Evolutionary conservation across 1,140 invertebrate genomes (phyloP).

Genomic region (Carposina sasakii): DNA sequence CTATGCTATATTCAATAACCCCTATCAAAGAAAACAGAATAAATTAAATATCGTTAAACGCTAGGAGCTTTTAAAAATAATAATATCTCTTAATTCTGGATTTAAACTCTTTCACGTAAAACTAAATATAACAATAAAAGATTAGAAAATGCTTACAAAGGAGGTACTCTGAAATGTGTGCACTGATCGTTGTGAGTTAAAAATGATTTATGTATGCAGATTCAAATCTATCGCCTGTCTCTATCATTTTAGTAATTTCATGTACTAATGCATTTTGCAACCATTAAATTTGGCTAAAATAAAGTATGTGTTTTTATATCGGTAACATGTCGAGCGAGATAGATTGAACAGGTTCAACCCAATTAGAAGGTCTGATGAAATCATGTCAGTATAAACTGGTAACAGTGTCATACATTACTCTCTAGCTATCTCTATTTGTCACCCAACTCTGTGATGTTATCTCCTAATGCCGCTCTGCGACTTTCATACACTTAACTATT

Average conservation of each 20-base stretch:
- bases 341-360: too few relatives aligned
- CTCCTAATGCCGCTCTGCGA: constrained; percentile 53
- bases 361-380: too few relatives aligned
- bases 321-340: not conserved
- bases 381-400: too few relatives aligned
- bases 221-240: too few relatives aligned
- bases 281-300: not conserved
- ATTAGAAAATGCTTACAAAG: constrained; percentile 38
- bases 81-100: constrained; percentile 65
- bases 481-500: constrained; percentile 55
- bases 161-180: constrained; percentile 38
- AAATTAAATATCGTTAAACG: constrained; percentile 46
- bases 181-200: too few relatives aligned
- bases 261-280: not conserved
- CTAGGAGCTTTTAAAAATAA: constrained; percentile 46
- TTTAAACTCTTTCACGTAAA: constrained; percentile 55
- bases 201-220: too few relatives aligned
- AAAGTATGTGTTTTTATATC: not conserved
- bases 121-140: constrained; percentile 54
- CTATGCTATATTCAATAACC: constrained; percentile 3
- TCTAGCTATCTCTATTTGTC: constrained; percentile 28
- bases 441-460: constrained; percentile 20
- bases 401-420: constrained; percentile 39
- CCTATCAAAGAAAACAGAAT: constrained; percentile 48
- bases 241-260: not conserved